Conservation (phyloP, 2,797 vertebrate species). For the Myotis vivesi region DNA sequence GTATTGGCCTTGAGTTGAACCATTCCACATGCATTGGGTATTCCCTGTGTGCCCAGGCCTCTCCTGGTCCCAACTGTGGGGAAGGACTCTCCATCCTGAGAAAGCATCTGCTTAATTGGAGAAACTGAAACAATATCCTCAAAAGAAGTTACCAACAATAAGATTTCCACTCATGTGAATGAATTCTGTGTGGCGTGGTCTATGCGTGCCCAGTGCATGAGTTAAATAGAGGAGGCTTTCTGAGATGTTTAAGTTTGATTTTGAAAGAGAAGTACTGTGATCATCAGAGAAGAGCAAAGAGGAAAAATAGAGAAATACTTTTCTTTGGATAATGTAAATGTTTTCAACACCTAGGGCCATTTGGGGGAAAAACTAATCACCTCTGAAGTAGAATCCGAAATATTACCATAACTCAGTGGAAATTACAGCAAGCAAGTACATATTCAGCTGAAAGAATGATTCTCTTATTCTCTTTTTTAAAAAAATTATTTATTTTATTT, state of each 20-base stretch:
- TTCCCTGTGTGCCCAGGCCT: neutral
- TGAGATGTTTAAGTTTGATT: neutral
- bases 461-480: constrained; percentile 39
- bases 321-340: neutral
- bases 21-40: neutral
- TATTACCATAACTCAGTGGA: neutral
- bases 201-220: too few relatives aligned
- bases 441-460: neutral
- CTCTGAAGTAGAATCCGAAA: constrained; percentile 57
- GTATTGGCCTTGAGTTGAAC: neutral
- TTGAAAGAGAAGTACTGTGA: neutral
- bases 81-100: neutral
- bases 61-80: neutral
- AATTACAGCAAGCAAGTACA: constrained; percentile 18
- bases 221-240: neutral
- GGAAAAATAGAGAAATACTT: constrained; percentile 8
- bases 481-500: too few relatives aligned
- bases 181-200: neutral
- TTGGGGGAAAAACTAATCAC: constrained; percentile 56
- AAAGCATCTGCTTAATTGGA: neutral
- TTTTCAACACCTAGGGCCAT: neutral
- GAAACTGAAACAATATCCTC: neutral
- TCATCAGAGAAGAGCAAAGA: neutral
- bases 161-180: neutral
- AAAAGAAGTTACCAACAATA: neutral